Evolutionary conservation across 1,140 invertebrate species (phyloP).

Genomic region (Panagrolaimus sp.): DNA sequence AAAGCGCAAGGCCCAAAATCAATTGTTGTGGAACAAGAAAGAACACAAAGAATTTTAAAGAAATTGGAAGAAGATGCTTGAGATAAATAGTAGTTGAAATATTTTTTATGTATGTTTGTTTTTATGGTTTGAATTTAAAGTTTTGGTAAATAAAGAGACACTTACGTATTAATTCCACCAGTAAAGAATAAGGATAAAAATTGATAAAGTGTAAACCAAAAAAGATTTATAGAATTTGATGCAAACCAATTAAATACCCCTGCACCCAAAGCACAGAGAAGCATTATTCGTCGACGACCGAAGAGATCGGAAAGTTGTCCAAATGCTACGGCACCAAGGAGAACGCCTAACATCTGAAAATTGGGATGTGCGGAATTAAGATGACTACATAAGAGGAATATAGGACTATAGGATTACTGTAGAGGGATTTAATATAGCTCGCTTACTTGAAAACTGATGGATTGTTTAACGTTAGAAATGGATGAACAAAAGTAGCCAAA

Average conservation of each 20-base stretch:
- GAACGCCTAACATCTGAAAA: neutral
- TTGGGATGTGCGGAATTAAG: no score
- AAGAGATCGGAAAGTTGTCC: conserved; percentile 4
- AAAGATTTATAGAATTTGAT: conserved; percentile 26
- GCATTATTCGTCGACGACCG: conserved; percentile 22
- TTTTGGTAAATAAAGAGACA: neutral
- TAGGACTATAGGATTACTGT: no score
- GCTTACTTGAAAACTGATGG: neutral
- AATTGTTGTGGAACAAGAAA: no score
- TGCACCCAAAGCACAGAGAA: conserved; percentile 32
- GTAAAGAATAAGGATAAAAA: conserved; percentile 45
- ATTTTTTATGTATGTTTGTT: no score
- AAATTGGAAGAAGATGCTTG: no score
- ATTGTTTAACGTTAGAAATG: neutral
- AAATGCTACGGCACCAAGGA: neutral
- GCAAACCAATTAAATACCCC: conserved; percentile 34
- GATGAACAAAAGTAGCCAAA: neutral
- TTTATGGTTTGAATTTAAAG: no score
- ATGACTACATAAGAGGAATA: no score
- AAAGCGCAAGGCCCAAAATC: no score
- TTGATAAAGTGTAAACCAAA: conserved; percentile 32
- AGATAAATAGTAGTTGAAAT: no score
- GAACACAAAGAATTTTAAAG: no score
- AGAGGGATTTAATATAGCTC: no score
- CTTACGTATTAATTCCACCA: conserved; percentile 37